Percentiles rank a stretch among this genome's conserved stretches.
Evolutionary conservation across 1,140 invertebrate species (phyloP).

Genomic region (Drosophila obscura): DNA sequence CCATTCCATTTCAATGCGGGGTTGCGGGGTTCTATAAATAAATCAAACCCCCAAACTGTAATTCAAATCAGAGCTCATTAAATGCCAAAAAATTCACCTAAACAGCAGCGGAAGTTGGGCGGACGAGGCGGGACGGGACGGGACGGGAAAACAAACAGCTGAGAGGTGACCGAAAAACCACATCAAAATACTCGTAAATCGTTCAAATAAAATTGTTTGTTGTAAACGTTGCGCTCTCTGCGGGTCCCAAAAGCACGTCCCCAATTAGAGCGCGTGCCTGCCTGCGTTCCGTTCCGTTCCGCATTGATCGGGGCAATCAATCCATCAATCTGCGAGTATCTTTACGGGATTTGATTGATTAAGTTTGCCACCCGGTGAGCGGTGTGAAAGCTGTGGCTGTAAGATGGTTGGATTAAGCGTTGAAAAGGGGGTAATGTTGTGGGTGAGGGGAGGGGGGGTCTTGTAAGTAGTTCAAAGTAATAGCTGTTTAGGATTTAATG

Average conservation of each 20-base stretch:
- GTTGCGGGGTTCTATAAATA: constrained; percentile 4
- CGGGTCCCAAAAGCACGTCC: constrained; percentile 28
- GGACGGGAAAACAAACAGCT: constrained; percentile 2
- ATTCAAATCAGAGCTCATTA: constrained; percentile 52
- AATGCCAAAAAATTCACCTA: constrained; percentile 33
- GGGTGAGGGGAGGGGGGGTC: no score
- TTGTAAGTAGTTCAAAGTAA: constrained; percentile 22
- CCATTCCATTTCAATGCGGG: constrained; percentile 39
- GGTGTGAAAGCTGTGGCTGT: constrained; percentile 35
- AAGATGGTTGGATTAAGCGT: neutral
- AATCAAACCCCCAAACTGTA: constrained; percentile 5
- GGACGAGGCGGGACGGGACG: constrained; percentile 2
- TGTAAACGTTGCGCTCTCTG: neutral
- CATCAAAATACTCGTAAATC: no score
- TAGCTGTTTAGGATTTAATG: constrained; percentile 35
- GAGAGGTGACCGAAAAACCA: constrained; percentile 5
- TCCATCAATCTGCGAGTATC: constrained; percentile 8
- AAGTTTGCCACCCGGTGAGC: constrained; percentile 41
- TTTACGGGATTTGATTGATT: constrained; percentile 43
- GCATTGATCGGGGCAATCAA: constrained; percentile 20
- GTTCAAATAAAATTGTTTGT: no score
- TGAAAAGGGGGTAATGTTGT: no score
- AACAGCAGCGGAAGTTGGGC: constrained; percentile 20
- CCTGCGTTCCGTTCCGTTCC: constrained; percentile 5
- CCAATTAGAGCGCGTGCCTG: constrained; percentile 47